Evolutionary conservation across 2,797 vertebrate genomes (phyloP), one percentile per base, ranked within the genome.

Genomic region (Pyrocephalus nanus): DNA sequence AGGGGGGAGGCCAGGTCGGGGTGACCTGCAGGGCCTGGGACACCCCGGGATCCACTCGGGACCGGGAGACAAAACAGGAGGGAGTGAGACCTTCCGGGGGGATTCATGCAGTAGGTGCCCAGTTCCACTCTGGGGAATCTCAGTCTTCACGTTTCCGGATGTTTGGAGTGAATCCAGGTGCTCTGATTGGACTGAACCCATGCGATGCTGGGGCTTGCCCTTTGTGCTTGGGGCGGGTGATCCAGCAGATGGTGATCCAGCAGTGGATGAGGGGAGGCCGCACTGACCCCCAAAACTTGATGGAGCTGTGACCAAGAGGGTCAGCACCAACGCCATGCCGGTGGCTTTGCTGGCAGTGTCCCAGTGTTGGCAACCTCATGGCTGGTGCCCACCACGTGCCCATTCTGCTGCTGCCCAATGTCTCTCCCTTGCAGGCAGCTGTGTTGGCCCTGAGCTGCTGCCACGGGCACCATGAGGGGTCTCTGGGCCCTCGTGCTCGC

Each of bases 391-490:
- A 25, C 27, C 21, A 4, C 0, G 11, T 62, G 61, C 76, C 55
- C 4, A 2, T 8, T 12, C 19, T 0, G 0, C 72, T 40, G 51
- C 43, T 79, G 70, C 65, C 70, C 1, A 0, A 15, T 66, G 13
- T 94, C 51, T 97, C 21, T 96, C 74, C 36, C 65, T 96, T 92
- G 47, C 93, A 98, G 97, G 91, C 80, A 43, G 75, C 60, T 2
- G 10, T n/a, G 32, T 26, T 8, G 36, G 34, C 38, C 25, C 62
- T 3, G 15, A 47, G 42, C 54, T 3, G 6, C 78, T 22, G 26
- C 76, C 23, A 0, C 1, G 22, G 95, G 82, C 95, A 95, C 72
- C 88, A 98, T 98, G 98, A 94, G 88, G 94, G 88, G 55, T 38
- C 80, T 95, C 57, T 97, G 96, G 96, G 85, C 92, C 67, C 85